Evolutionary conservation across 30 jellyfish, hydroid and myxozoan species (phyloP).

Genomic region (Nemopilema nomurai): DNA sequence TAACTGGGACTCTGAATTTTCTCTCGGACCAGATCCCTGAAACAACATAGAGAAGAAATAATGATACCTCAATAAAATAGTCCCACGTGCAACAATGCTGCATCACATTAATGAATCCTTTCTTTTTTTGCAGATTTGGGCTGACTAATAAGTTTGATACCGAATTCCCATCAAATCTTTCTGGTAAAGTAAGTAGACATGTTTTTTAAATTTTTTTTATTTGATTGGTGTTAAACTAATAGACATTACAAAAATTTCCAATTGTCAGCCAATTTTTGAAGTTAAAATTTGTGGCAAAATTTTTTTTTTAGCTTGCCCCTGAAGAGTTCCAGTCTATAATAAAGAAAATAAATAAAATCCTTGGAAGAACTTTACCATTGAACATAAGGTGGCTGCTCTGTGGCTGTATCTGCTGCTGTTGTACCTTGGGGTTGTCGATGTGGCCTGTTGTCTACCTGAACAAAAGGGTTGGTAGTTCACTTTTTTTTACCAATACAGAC

Average conservation of each 20-base stretch:
- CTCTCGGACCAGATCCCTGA: too few species aligned
- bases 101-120: too few species aligned
- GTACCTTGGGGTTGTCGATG: constrained; percentile 97
- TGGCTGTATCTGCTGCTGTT: constrained; percentile 96
- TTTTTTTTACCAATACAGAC: background rate
- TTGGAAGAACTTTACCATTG: constrained; percentile 89
- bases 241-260: too few species aligned
- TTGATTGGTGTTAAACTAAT: too few species aligned
- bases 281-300: background rate
- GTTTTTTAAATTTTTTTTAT: background rate
- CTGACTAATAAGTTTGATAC: constrained; percentile 86
- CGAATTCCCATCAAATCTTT: constrained; percentile 88
- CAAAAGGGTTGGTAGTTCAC: constrained; percentile 71
- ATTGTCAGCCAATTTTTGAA: too few species aligned
- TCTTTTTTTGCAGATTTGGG: constrained; percentile 83
- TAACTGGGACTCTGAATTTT: too few species aligned
- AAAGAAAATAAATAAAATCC: constrained; percentile 75
- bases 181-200: constrained; percentile 74
- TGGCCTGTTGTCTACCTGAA: constrained; percentile 98
- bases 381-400: constrained; percentile 95
- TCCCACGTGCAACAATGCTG: too few species aligned
- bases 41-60: too few species aligned
- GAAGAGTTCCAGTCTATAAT: constrained; percentile 84
- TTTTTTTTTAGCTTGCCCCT: constrained; percentile 86
- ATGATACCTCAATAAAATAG: too few species aligned